Conservation (phyloP, 2,797 vertebrate species). For the Alca torda region DNA sequence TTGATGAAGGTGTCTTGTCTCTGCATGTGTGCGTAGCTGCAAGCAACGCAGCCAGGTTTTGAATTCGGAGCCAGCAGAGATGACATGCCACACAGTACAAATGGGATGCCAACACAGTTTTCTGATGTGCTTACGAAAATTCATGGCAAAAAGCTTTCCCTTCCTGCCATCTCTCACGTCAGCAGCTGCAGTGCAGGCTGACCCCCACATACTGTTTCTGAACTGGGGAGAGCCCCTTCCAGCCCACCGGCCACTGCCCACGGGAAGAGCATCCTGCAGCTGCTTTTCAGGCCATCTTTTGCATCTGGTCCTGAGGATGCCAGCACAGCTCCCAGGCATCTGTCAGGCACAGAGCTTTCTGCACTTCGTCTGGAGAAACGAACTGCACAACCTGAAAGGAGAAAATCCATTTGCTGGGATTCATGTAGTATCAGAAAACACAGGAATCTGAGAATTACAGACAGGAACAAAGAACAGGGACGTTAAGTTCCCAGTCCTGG, state of each 20-base stretch:
- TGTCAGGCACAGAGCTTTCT: not conserved
- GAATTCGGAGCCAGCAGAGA: not conserved
- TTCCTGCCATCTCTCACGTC: not conserved
- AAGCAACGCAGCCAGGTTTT: not conserved
- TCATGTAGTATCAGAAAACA: not conserved
- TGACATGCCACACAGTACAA: not conserved
- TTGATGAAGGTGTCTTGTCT: not conserved
- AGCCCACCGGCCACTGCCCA: not conserved
- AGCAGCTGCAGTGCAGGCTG: not conserved
- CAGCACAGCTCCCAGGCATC: not conserved
- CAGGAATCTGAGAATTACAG: not conserved
- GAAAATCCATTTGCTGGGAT: not conserved
- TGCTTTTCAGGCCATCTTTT: not conserved
- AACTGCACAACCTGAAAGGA: not conserved
- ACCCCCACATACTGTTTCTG: accelerated
- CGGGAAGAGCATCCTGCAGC: not conserved
- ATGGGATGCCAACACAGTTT: not conserved
- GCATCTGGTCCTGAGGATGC: not conserved
- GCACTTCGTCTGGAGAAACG: accelerated
- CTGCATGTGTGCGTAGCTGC: not conserved
- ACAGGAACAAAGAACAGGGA: not conserved
- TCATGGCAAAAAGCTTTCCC: not conserved
- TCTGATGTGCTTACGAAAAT: not conserved
- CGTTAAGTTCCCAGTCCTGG: not conserved
- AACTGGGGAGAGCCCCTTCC: not conserved